Conservation (phyloP, 2,888 invertebrate genomes). For the Drosophila demipolita region DNA sequence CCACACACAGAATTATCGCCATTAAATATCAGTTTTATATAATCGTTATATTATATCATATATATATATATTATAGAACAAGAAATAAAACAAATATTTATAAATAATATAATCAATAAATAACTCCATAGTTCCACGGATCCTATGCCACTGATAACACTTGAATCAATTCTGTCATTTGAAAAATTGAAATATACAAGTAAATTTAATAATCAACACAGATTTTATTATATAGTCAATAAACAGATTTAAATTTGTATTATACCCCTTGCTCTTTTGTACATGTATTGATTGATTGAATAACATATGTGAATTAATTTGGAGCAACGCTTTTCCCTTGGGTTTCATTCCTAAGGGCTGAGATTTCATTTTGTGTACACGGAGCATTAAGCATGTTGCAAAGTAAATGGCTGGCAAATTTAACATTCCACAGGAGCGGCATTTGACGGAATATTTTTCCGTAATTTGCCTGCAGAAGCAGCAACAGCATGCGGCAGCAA, state of each 20-base stretch:
- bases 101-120: background rate
- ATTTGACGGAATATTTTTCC: slow-evolving; percentile 33
- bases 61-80: too few relatives aligned
- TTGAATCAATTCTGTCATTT: background rate
- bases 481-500: slow-evolving; percentile 23
- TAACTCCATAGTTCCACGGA: background rate
- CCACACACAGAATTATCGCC: background rate
- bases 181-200: background rate
- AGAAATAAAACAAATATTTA: background rate
- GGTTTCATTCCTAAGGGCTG: slow-evolving; percentile 10
- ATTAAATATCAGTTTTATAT: background rate
- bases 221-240: background rate
- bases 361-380: slow-evolving; percentile 5
- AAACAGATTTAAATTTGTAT: background rate
- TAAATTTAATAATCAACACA: background rate
- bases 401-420: slow-evolving; percentile 36
- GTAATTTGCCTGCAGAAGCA: slow-evolving; percentile 47
- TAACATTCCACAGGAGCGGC: slow-evolving; percentile 52
- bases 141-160: background rate
- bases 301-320: background rate
- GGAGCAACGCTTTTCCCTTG: background rate
- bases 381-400: slow-evolving; percentile 10
- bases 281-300: background rate
- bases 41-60: background rate
- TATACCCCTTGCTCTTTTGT: background rate